phyloP scores from a whole-genome alignment of 2,113 vertebrate species.

The Condylura cristata region DNA sequence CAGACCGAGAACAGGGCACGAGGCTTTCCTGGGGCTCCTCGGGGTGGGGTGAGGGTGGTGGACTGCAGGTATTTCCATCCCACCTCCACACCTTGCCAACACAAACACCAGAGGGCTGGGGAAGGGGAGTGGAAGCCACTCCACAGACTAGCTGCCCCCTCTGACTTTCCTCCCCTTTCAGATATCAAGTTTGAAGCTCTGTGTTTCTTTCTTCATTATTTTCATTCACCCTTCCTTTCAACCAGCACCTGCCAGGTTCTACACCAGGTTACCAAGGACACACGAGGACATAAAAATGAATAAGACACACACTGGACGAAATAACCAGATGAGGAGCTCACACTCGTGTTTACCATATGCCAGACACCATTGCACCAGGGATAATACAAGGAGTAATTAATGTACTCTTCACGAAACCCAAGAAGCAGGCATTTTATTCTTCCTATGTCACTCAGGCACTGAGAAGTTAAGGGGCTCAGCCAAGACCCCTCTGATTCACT shows the following conservation, averaged over 20 bases:
- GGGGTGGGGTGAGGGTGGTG: neutral
- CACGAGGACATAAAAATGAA: neutral
- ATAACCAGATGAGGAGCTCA: neutral
- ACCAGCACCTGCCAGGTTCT: neutral
- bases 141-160: neutral
- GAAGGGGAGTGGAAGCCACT: neutral
- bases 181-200: neutral
- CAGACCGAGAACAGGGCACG: neutral
- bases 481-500: neutral
- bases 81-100: neutral
- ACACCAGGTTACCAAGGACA: neutral
- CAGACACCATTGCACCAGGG: neutral
- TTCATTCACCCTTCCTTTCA: neutral
- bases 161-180: accelerated
- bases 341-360: neutral
- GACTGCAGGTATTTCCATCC: neutral
- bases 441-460: neutral
- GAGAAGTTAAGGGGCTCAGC: neutral
- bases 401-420: neutral
- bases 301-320: neutral
- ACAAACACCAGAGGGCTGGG: neutral
- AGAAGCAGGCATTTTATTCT: neutral
- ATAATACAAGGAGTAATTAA: neutral
- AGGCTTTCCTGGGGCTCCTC: neutral
- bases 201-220: neutral